Evolutionary conservation across 2,113 vertebrate genomes (phyloP).

Genomic region (Sarotherodon lohbergeri): DNA sequence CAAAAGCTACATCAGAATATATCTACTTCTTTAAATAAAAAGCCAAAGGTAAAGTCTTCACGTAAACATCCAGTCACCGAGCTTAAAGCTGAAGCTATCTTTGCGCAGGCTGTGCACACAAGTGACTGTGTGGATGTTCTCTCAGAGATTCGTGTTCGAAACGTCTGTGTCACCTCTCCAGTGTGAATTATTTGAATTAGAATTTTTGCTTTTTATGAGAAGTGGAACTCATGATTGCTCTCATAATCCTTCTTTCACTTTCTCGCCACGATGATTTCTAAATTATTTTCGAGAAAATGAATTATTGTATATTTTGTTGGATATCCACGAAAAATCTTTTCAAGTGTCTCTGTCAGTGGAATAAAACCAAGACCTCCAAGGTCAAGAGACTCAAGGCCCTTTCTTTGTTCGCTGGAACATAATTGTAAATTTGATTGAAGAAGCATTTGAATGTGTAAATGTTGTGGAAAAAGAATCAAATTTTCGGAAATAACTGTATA

Average conservation of each 20-base stretch:
- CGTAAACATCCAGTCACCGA: not conserved
- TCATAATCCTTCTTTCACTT: not conserved
- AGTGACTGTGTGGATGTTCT: not conserved
- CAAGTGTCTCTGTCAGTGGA: not conserved
- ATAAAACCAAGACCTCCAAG: not conserved
- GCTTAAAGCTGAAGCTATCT: not conserved
- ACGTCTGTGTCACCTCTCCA: not conserved
- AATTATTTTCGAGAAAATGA: not conserved
- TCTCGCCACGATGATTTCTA: not conserved
- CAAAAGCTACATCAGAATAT: not conserved
- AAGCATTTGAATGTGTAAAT: not conserved
- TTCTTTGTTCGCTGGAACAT: not conserved
- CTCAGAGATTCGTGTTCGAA: not conserved
- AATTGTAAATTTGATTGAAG: not conserved
- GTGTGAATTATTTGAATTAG: not conserved
- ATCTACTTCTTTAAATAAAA: not conserved
- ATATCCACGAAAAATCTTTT: not conserved
- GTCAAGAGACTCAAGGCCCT: not conserved
- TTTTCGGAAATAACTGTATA: not conserved
- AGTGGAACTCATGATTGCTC: not conserved
- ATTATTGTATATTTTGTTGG: not conserved
- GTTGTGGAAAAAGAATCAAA: not conserved
- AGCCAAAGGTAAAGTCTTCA: not conserved
- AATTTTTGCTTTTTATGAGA: not conserved
- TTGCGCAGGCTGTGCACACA: not conserved